phyloP scores from a whole-genome alignment of 2,113 vertebrate genomes.

The Myanophis thanlyinensis region DNA sequence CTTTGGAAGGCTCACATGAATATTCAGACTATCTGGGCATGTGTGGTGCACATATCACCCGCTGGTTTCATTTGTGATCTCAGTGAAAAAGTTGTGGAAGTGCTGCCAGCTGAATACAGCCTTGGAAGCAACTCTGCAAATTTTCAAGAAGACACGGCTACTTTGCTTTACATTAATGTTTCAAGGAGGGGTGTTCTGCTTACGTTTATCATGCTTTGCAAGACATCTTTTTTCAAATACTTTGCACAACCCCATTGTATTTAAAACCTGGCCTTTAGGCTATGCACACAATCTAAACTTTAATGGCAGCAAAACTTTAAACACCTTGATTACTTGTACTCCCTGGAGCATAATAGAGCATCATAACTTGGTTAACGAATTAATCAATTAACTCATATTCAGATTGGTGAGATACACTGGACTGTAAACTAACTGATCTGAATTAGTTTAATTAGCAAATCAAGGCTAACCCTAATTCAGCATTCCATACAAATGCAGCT shows the following conservation, averaged over 20 bases:
- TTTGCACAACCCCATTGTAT: background rate
- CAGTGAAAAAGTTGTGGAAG: background rate
- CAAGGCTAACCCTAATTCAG: background rate
- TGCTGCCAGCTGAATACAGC: background rate
- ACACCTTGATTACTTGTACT: background rate
- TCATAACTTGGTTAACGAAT: background rate
- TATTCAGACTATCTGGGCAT: background rate
- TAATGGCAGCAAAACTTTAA: background rate
- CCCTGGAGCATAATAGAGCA: background rate
- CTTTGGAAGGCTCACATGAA: background rate
- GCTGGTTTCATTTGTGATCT: background rate
- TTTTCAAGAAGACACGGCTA: background rate
- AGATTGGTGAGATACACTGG: background rate
- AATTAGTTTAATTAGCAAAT: background rate
- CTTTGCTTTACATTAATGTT: background rate
- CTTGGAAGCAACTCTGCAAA: background rate
- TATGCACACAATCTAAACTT: background rate
- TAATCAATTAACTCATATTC: background rate
- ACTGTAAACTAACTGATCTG: background rate
- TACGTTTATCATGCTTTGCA: background rate
- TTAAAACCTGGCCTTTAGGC: background rate
- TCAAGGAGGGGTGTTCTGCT: background rate
- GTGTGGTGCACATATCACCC: background rate
- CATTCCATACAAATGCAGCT: background rate
- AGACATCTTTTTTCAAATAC: background rate